phyloP scores from a whole-genome alignment of 2,113 vertebrate genomes.

The Channa argus region DNA sequence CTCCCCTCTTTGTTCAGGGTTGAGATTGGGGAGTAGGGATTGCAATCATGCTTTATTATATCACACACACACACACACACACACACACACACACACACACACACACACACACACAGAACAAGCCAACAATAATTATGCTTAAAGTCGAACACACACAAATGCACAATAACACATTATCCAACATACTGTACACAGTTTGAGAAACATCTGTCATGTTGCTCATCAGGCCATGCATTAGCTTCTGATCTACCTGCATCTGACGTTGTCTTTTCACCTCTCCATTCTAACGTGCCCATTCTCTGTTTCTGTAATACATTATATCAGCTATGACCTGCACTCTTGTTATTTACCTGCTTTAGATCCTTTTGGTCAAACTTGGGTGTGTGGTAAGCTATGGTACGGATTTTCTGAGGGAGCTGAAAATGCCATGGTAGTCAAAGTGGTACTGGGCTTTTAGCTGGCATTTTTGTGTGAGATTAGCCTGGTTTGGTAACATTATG shows the following conservation, averaged over 20 bases:
- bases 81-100: conserved; percentile 7
- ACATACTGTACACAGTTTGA: background rate
- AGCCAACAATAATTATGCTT: conserved; percentile 1
- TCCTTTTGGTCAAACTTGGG: background rate
- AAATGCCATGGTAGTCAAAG: too few species aligned
- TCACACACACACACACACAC: conserved; percentile 11
- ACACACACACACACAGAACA: background rate
- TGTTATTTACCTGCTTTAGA: background rate
- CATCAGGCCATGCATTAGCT: background rate
- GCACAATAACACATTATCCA: background rate
- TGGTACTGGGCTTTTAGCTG: too few species aligned
- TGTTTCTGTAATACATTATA: conserved; percentile 10
- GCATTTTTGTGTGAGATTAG: too few species aligned
- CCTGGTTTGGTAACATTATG: too few species aligned
- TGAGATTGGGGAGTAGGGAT: conserved; percentile 55
- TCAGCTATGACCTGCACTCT: conserved; percentile 1
- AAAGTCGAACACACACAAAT: conserved; percentile 7
- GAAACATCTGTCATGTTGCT: conserved; percentile 13
- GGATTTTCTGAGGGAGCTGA: background rate
- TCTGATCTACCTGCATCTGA: background rate
- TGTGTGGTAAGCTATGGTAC: background rate
- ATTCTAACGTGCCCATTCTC: background rate
- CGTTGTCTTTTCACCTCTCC: background rate
- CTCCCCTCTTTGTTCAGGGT: conserved; percentile 53
- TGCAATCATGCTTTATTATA: conserved; percentile 35